A percentile compares a stretch with the other conserved stretches of the same genome.
Evolutionary conservation across 2,113 vertebrate genomes (phyloP).

Genomic region (Oncorhynchus nerka): DNA sequence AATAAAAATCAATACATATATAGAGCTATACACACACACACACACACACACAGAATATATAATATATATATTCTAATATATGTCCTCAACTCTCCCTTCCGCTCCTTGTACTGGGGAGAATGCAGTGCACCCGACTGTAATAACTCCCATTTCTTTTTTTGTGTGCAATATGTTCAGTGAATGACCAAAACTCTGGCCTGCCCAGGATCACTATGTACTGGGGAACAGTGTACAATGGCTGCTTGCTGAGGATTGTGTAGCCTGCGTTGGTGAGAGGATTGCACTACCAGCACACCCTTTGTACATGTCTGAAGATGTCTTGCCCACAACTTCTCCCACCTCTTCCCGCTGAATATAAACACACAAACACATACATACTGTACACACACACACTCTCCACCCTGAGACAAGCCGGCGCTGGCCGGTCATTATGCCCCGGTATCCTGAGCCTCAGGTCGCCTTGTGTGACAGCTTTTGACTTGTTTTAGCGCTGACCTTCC

Average conservation of each 20-base stretch:
- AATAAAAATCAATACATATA: slow-evolving; percentile 63
- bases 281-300: slow-evolving; percentile 77
- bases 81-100: slow-evolving; percentile 60
- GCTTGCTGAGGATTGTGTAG: slow-evolving; percentile 73
- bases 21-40: slow-evolving; percentile 29
- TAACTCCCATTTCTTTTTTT: slow-evolving; percentile 63
- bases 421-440: slow-evolving; percentile 37
- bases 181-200: slow-evolving; percentile 83
- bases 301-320: slow-evolving; percentile 67
- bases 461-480: slow-evolving; percentile 50
- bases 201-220: slow-evolving; percentile 53
- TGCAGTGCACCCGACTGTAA: slow-evolving; percentile 64
- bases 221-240: slow-evolving; percentile 66
- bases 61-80: too few species aligned
- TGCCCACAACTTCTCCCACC: slow-evolving; percentile 54
- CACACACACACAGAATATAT: too few species aligned
- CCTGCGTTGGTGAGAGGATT: slow-evolving; percentile 75
- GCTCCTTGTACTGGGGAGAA: slow-evolving; percentile 64
- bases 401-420: slow-evolving; percentile 39
- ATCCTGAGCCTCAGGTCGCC: slow-evolving; percentile 49
- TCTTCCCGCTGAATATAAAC: background rate
- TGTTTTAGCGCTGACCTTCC: slow-evolving; percentile 59
- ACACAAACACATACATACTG: background rate
- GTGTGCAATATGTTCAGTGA: slow-evolving; percentile 84
- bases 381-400: slow-evolving; percentile 18